phyloP scores from a whole-genome alignment of 2,797 vertebrate genomes.

The Tenualosa ilisha region DNA sequence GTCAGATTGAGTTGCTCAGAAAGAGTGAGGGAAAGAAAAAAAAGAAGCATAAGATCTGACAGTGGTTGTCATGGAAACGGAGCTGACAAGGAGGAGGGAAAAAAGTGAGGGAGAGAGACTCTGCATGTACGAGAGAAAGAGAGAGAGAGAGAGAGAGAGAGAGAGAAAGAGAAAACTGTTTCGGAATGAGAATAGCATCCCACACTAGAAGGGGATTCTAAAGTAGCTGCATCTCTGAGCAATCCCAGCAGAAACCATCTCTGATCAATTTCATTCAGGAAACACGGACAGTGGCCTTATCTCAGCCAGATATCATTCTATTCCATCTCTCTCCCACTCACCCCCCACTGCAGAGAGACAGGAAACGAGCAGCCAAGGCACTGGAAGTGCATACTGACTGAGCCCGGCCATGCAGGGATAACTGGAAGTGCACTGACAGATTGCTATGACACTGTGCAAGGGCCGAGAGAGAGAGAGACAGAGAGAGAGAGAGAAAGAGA shows the following conservation, averaged over 20 bases:
- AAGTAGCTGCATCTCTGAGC: slow-evolving; percentile 5
- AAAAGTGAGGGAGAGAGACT: background rate
- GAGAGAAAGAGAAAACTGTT: background rate
- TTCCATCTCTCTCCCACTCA: slow-evolving; percentile 9
- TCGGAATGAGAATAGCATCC: slow-evolving; percentile 13
- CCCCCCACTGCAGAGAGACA: background rate
- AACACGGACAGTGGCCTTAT: slow-evolving; percentile 2
- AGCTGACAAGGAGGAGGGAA: background rate
- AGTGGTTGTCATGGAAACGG: background rate
- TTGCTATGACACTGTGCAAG: background rate
- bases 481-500: slow-evolving; percentile 14
- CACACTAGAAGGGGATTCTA: background rate
- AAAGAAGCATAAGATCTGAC: slow-evolving; percentile 18
- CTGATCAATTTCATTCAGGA: slow-evolving; percentile 22
- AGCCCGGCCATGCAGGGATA: background rate
- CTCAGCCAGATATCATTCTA: slow-evolving; percentile 2
- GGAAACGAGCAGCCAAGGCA: background rate
- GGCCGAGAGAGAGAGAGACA: slow-evolving; percentile 21
- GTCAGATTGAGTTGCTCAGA: background rate
- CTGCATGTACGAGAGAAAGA: background rate
- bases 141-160: background rate
- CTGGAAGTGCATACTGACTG: background rate
- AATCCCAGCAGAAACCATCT: slow-evolving; percentile 5
- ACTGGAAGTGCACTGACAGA: background rate
- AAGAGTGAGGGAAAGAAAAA: background rate